phyloP scores from a whole-genome alignment of 1,140 invertebrate species.

The Drosophila pandora region DNA sequence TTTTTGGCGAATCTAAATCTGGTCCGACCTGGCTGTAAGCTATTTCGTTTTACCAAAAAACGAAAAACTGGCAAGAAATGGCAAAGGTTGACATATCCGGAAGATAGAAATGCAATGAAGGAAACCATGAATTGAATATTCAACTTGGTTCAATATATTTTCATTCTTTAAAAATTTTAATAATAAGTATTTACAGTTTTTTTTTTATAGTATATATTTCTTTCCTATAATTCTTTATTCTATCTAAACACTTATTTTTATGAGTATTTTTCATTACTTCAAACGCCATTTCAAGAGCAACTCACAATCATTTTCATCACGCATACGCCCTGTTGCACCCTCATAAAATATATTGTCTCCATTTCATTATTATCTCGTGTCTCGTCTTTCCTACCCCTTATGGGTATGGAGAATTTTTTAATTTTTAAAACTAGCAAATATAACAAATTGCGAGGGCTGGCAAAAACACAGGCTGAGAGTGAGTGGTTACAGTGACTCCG shows the following conservation, averaged over 20 bases:
- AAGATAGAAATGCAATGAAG: constrained; percentile 5
- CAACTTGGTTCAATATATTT: background rate
- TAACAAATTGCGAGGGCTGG: constrained; percentile 54
- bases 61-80: constrained; percentile 39
- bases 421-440: constrained; percentile 70
- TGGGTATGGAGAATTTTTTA: constrained; percentile 39
- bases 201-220: background rate
- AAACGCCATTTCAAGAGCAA: constrained; percentile 15
- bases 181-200: background rate
- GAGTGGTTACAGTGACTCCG: constrained; percentile 16
- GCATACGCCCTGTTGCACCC: constrained; percentile 53
- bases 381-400: background rate
- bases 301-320: constrained; percentile 28
- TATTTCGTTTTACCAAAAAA: constrained; percentile 22
- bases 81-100: constrained; percentile 30
- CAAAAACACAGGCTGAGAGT: background rate
- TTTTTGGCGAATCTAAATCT: constrained; percentile 54
- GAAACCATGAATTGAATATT: background rate
- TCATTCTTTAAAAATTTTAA: background rate
- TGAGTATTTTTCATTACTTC: constrained; percentile 20
- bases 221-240: background rate
- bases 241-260: background rate
- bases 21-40: constrained; percentile 31
- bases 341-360: constrained; percentile 39
- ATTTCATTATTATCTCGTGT: constrained; percentile 13